These are phyloP conservation scores for Ascaphus truei DNA, from an alignment of 2,113 vertebrate genomes.

Conservation along the genomic window DNA sequence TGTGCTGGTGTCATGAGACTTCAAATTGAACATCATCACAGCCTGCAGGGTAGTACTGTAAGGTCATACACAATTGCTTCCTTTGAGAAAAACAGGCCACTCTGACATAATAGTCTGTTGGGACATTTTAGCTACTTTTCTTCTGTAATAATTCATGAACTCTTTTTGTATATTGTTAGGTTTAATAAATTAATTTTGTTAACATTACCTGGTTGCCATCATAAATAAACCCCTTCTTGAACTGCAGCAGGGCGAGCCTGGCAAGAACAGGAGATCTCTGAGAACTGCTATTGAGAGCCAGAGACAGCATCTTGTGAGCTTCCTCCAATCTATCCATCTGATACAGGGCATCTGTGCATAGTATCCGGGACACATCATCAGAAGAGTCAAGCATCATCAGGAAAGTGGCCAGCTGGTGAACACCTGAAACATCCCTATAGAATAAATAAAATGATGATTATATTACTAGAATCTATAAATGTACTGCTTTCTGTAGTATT, in stretches of 20 bases:
- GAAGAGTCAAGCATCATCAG: slow-evolving; percentile 75
- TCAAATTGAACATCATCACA: too few species aligned
- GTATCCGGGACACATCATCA: slow-evolving; percentile 63
- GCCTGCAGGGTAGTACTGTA: too few species aligned
- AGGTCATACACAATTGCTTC: too few species aligned
- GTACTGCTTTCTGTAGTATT: too few species aligned
- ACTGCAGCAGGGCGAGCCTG: slow-evolving; percentile 80
- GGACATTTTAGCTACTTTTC: too few species aligned
- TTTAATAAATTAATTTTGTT: too few species aligned
- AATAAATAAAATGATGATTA: neutral
- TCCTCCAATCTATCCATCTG: slow-evolving; percentile 75
- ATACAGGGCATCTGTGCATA: slow-evolving; percentile 85
- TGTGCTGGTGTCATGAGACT: too few species aligned
- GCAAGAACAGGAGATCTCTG: slow-evolving; percentile 70
- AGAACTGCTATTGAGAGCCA: slow-evolving; percentile 57
- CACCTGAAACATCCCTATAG: slow-evolving; percentile 70
- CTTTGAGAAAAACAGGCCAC: too few species aligned
- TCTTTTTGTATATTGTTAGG: too few species aligned
- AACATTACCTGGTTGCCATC: slow-evolving; percentile 84
- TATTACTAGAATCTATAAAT: too few species aligned
- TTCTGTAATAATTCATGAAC: too few species aligned
- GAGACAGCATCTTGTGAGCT: slow-evolving; percentile 71
- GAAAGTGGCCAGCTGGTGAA: slow-evolving; percentile 76
- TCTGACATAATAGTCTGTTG: too few species aligned
- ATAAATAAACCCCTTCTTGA: slow-evolving; percentile 78